These are phyloP conservation scores for Passer domesticus DNA, from an alignment of 2,113 vertebrate species.

Conservation along the genomic window DNA sequence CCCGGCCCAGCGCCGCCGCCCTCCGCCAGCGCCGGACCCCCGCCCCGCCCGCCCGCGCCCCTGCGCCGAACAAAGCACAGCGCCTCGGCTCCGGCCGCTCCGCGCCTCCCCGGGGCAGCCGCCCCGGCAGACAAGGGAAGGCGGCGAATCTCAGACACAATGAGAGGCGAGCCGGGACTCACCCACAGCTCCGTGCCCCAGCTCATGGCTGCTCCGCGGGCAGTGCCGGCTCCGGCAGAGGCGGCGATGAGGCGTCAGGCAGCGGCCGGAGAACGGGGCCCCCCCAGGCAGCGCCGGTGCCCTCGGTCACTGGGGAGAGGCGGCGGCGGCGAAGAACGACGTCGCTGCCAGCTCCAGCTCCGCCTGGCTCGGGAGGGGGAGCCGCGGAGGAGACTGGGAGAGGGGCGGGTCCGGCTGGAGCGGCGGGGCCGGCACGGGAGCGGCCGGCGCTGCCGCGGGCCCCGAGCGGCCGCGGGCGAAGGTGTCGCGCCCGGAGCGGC, in stretches of 20 bases:
- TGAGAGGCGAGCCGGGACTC: conserved; percentile 53
- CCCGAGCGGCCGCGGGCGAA: background rate
- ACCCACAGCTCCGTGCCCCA: conserved; percentile 83
- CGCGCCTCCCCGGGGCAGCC: background rate
- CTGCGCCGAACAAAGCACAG: background rate
- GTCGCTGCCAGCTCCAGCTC: background rate
- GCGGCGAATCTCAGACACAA: conserved; percentile 56
- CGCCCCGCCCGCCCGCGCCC: no score
- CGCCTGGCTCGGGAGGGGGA: background rate
- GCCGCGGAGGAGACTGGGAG: conserved; percentile 60
- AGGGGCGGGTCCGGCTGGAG: conserved; percentile 15
- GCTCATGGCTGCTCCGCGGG: conserved; percentile 72
- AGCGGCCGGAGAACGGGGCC: background rate
- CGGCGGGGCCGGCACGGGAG: background rate
- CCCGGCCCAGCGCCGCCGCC: no score
- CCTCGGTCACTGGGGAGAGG: background rate
- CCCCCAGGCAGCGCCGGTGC: background rate
- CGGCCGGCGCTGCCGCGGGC: background rate
- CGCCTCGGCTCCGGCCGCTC: background rate
- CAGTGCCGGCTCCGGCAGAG: background rate
- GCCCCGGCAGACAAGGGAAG: background rate
- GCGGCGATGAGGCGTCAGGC: background rate
- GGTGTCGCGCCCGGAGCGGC: background rate
- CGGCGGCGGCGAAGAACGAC: background rate
- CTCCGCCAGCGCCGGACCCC: no score